Base-by-base conservation (phyloP, 2,797 vertebrate genomes). In the Lithobates sylvaticus region DNA sequence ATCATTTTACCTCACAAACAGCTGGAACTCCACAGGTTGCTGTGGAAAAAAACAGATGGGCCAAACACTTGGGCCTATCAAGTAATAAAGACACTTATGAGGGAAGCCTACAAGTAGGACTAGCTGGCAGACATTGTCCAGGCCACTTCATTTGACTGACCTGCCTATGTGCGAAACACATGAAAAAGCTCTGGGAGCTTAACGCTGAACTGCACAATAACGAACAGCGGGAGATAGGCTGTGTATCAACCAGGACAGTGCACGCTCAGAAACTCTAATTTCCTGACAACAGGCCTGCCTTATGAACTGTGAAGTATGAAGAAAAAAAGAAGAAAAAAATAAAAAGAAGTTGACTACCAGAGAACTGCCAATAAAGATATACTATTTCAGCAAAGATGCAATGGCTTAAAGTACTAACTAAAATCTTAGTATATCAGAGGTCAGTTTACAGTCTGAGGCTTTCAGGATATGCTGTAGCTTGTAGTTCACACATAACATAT, bases 111-210 rank as follows among this genome's bases (percentile, higher is more conserved):
- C 21, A 32, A 36, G 78, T 32, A 42, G 54, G 8, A 64, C 21
- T 34, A 67, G 76, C 15, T 79, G 76, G 16, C 58, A 79, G 84
- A 85, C 69, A 85, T 42, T 44, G 70, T 79, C 84, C 84, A 79
- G 83, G 76, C 76, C 83, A 71, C 68, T 65, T 65, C 26, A 84
- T 72, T 39, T 84, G 83, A 50, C 76, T 78, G 75, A 85, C 76
- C 84, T 79, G 76, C 54, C 61, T 85, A 74, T 85, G 84, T 85
- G 69, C 72, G 61, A 85, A 85, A 81, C 71, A 76, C 65, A 76
- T 71, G 82, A 76, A 64, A 68, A 84, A 83, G 70, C 44, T 58
- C 83, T 85, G 36, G 70, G 61, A 65, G 83, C 68, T 85, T 72
- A 72, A 85, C 54, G 21, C 76, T 47, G 69, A 29, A 85, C 76